Conservation (phyloP, 2,888 invertebrate species). For the Cheilosia pagana region DNA sequence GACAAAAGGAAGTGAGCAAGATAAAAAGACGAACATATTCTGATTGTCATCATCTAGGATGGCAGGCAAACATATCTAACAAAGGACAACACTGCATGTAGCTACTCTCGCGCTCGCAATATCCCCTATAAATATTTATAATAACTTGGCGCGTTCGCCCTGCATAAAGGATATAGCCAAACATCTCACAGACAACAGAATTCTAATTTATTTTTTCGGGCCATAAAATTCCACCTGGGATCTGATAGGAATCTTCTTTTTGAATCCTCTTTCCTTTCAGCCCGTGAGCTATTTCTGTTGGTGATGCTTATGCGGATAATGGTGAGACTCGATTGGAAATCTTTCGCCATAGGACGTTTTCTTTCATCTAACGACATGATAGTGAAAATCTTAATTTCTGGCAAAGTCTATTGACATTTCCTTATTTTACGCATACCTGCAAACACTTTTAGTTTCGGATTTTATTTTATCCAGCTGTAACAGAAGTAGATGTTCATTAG, state of each 20-base stretch:
- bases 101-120: background rate
- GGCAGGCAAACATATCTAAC: slow-evolving; percentile 5
- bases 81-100: slow-evolving; percentile 22
- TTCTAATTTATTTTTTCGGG: slow-evolving; percentile 46
- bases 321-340: background rate
- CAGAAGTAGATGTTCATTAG: too few relatives aligned
- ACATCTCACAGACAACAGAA: slow-evolving; percentile 9
- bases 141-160: slow-evolving; percentile 12
- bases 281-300: background rate
- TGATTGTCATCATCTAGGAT: slow-evolving; percentile 45
- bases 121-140: slow-evolving; percentile 33
- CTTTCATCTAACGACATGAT: background rate
- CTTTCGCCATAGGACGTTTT: slow-evolving; percentile 8
- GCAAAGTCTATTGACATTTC: too few relatives aligned
- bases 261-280: background rate
- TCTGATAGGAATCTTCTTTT: slow-evolving; percentile 23
- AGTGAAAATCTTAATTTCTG: background rate
- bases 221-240: slow-evolving; percentile 36
- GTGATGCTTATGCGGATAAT: background rate
- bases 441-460: too few relatives aligned
- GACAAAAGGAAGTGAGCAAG: background rate
- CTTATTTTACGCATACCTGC: too few relatives aligned
- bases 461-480: too few relatives aligned
- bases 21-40: slow-evolving; percentile 19
- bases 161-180: slow-evolving; percentile 4